Conservation (phyloP, 30 jellyfish, hydroid and myxozoan genomes). For the Clytia hemisphaerica region DNA sequence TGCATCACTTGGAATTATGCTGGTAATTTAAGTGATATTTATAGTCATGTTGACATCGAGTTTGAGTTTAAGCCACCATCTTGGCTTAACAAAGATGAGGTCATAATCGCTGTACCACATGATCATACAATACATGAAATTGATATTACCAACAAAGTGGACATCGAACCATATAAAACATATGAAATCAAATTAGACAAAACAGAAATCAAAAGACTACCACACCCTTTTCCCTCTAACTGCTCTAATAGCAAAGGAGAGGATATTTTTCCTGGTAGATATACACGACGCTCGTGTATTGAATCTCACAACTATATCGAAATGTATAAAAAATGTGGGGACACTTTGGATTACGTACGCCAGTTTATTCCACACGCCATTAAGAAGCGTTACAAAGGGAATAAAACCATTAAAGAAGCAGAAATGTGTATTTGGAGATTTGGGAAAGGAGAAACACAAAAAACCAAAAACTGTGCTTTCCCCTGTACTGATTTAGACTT, state of each 20-base stretch:
- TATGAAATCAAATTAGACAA: neutral
- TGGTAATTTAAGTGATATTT: neutral
- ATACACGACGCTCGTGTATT: conserved; percentile 6
- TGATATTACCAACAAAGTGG: conserved; percentile 3
- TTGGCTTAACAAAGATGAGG: neutral
- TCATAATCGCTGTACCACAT: conserved; percentile 1
- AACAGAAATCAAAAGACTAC: conserved; percentile 5
- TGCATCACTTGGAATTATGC: neutral
- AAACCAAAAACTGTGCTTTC: neutral
- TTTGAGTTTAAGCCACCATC: conserved; percentile 4
- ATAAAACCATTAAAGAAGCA: conserved; percentile 9
- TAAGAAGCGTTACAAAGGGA: neutral
- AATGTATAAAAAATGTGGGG: conserved; percentile 16
- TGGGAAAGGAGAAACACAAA: conserved; percentile 3
- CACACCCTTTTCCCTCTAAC: conserved; percentile 8
- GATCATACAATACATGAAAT: conserved; percentile 1
- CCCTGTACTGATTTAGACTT: conserved; percentile 10
- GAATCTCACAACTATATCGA: conserved; percentile 14
- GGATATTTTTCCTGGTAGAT: conserved; percentile 17
- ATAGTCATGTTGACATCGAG: conserved; percentile 17
- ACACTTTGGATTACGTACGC: conserved; percentile 1
- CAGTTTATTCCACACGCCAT: neutral
- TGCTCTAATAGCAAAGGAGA: neutral
- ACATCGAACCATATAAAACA: conserved; percentile 6
- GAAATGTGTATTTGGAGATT: conserved; percentile 3